Conservation (phyloP, 2,113 vertebrate species). For the Hymenochirus boettgeri region DNA sequence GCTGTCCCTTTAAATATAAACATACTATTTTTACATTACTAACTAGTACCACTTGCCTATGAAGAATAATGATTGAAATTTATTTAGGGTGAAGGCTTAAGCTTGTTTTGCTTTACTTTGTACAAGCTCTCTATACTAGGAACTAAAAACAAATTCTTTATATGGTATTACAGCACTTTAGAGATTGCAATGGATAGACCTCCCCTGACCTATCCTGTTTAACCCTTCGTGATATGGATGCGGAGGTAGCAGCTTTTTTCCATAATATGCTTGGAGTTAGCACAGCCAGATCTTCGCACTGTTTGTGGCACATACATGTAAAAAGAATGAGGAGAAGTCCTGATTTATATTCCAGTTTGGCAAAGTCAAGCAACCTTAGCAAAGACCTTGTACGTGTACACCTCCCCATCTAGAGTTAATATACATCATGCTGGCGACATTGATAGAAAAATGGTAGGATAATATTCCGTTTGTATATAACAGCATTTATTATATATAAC, state of each 20-base stretch:
- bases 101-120: slow-evolving; percentile 36
- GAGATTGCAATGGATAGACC: slow-evolving; percentile 30
- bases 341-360: slow-evolving; percentile 3
- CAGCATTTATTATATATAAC: too few relatives aligned
- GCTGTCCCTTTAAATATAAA: too few relatives aligned
- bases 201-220: slow-evolving; percentile 32
- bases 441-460: too few relatives aligned
- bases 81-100: slow-evolving; percentile 26
- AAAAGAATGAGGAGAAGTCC: slow-evolving; percentile 4
- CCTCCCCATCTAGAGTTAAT: neutral
- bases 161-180: slow-evolving; percentile 39
- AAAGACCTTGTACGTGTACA: slow-evolving; percentile 1
- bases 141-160: slow-evolving; percentile 22
- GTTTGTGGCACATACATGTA: slow-evolving; percentile 20
- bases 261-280: slow-evolving; percentile 37
- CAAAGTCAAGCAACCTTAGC: neutral
- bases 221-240: slow-evolving; percentile 41
- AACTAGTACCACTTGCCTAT: too few relatives aligned
- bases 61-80: slow-evolving; percentile 32
- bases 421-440: neutral
- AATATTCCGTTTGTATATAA: too few relatives aligned
- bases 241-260: slow-evolving; percentile 27
- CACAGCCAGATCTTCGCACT: neutral
- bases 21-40: too few relatives aligned
- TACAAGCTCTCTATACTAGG: slow-evolving; percentile 9